Base-by-base conservation (phyloP, 2,888 invertebrate genomes). In the Trissolcus brochymenae region DNA sequence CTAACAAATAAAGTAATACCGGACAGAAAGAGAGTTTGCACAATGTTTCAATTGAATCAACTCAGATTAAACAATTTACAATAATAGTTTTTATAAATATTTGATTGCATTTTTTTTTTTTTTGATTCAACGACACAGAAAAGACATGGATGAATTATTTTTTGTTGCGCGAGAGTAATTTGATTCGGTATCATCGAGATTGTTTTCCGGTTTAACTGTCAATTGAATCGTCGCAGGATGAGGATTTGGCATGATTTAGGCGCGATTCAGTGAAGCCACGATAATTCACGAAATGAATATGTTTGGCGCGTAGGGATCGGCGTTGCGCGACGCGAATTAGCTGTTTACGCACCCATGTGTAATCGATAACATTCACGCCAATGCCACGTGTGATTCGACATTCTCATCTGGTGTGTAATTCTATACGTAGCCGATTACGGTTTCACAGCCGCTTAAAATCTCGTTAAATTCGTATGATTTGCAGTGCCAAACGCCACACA, bases 331-430 rank as follows among this genome's bases (percentile, higher is more conserved):
- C 43, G 60, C 72, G 75, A 64, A 75, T 78, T 68, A 75, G 67
- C 62, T 75, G 68, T 72, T 68, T 60, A 72, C 75, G 75, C 75
- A 78, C 64, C 68, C 75, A 67, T 61, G 75, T 61, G 67, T 72
- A 78, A 78, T 75, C 78, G 75, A 78, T 78, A 78, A 75, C 78
- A 75, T 75, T 78, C 72, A 78, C 19, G 49, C 29, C 50, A 75
- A 72, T 78, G 55, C 61, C 57, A 56, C 51, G 62, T 59, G 72
- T 75, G 72, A 78, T 75, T 78, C 75, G 41, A 68, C 53, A 56
- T 41, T 40, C 50, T 46, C 21, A 21, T 62, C 60, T 25, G 66
- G 50, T 55, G 40, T 55, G 60, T 66, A 78, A 74, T 66, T 62
- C 78, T 62, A 57, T 71, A 51, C 74, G 68, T 78, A 16, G 56